phyloP scores from a whole-genome alignment of 2,113 vertebrate genomes.

The Oophaga pumilio region DNA sequence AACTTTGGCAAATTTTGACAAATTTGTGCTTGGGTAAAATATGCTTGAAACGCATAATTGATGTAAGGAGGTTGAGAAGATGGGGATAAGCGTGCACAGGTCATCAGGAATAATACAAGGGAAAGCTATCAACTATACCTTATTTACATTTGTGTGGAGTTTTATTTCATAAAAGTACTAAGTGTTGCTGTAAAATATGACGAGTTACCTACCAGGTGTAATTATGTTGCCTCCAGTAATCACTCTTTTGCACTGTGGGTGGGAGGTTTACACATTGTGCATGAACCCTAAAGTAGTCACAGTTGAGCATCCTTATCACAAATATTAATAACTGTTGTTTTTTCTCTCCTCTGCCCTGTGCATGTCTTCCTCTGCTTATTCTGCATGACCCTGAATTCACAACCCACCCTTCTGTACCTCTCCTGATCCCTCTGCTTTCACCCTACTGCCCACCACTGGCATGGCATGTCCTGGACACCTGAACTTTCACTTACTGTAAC shows the following conservation, averaged over 20 bases:
- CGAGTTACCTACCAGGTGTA: background rate
- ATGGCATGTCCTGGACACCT: constrained; percentile 81
- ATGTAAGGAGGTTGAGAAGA: background rate
- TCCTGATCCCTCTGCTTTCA: constrained; percentile 62
- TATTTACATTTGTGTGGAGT: background rate
- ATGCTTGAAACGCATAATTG: no score
- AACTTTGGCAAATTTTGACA: no score
- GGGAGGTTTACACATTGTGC: background rate
- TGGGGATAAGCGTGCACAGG: background rate
- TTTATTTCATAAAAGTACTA: background rate
- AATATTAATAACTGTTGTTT: constrained; percentile 61
- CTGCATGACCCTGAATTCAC: constrained; percentile 79
- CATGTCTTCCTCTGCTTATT: constrained; percentile 67
- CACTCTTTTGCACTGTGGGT: background rate
- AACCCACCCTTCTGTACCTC: constrained; percentile 57
- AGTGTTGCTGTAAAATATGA: background rate
- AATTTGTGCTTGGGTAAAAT: no score
- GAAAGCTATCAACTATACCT: no score
- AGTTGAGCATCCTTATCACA: constrained; percentile 29
- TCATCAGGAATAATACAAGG: background rate
- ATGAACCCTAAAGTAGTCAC: background rate
- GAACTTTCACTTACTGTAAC: constrained; percentile 73
- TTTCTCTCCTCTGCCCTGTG: constrained; percentile 63
- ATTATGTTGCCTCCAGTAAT: background rate
- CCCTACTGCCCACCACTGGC: constrained; percentile 63